Percentiles rank a stretch among this genome's conserved stretches.
Conservation (phyloP, 2,888 invertebrate genomes). For the Chelonus formosanus region DNA sequence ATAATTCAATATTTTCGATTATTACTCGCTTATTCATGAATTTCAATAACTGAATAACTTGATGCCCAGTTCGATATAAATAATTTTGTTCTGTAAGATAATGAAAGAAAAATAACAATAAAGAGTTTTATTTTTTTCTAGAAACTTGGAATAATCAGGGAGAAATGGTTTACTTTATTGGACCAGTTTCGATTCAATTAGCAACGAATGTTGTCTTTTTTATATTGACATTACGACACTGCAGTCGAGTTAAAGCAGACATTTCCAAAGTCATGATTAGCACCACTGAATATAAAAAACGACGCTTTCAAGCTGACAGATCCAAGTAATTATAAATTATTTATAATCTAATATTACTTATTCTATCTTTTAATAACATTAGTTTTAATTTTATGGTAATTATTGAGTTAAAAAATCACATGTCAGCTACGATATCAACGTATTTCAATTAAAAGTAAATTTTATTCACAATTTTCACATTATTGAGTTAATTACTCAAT, state of each 20-base stretch:
- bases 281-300: slow-evolving; percentile 70
- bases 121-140: slow-evolving; percentile 35
- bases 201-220: slow-evolving; percentile 75
- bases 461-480: background rate
- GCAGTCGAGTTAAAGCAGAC: slow-evolving; percentile 78
- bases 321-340: slow-evolving; percentile 69
- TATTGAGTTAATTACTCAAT: background rate
- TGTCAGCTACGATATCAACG: too few species aligned
- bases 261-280: slow-evolving; percentile 76
- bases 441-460: slow-evolving; percentile 5
- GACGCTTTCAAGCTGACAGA: slow-evolving; percentile 74
- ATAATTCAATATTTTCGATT: background rate
- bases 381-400: too few species aligned
- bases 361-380: too few species aligned
- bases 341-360: too few species aligned
- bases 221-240: slow-evolving; percentile 75
- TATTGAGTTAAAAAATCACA: too few species aligned
- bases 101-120: too few species aligned
- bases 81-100: too few species aligned
- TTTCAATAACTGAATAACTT: too few species aligned
- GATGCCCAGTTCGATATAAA: too few species aligned
- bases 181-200: slow-evolving; percentile 73
- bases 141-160: slow-evolving; percentile 44
- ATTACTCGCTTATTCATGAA: too few species aligned
- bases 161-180: slow-evolving; percentile 71